Evolutionary conservation across 1,140 invertebrate species (phyloP), one percentile per base, ranked within the genome.

Genomic region (Heliconius hermathena): DNA sequence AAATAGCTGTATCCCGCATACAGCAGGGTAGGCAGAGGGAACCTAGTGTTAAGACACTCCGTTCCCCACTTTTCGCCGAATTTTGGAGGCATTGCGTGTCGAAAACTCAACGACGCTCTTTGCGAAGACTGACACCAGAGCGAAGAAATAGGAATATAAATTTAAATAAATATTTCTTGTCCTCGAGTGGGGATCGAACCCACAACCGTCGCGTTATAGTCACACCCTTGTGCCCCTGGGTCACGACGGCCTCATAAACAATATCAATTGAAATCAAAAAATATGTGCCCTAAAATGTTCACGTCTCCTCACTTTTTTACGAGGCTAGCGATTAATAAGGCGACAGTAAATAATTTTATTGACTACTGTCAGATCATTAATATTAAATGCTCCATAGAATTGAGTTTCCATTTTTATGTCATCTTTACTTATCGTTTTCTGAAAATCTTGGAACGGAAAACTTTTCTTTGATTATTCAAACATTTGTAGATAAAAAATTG

Each of bases 331-430:
- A 76, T 76, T 76, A 85, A 89, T 85, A 90, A 85, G 84, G 76
- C 82, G 84, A 87, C 86, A 91, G 91, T 92, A 91, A 93, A 92
- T 89, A 89, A 88, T 91, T 93, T 93, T 92, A 92, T 91, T 84
- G 84, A 81, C 77, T 78, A 73, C 79, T 83, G 84, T 79, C 83
- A 82, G 79, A 83, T 90, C 87, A 92, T 93, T 82, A 93, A 92
- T 89, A 90, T 91, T 84, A 87, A 91, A 85, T 77, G 83, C 73
- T 70, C 80, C 78, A 83, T 84, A 82, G 80, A 88, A 86, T 89
- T 88, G 79, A 88, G 85, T 84, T 86, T 81, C 83, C 60, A 26
- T 66, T 66, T 86, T 91, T 88, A 87, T 83, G 84, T 84, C 81
- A 80, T 85, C 13, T 26, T 11, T 60, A 60, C 54, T 60, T 60